These are phyloP conservation scores for Rhinichthys klamathensis DNA, from an alignment of 2,113 vertebrate genomes.

Conservation along the genomic window DNA sequence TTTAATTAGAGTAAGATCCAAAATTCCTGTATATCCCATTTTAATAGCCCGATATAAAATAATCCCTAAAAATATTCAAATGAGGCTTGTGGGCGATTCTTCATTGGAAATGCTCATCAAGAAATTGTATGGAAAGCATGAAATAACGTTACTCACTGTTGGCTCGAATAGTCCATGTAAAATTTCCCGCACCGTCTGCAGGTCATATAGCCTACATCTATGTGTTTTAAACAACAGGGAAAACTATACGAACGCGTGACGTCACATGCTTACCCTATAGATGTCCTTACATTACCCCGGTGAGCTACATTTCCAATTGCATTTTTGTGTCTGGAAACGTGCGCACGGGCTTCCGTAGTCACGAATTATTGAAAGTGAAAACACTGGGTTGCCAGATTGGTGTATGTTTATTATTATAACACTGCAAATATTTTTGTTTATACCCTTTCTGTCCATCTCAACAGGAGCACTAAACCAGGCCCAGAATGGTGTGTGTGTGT, in stretches of 20 bases:
- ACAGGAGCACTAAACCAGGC: neutral
- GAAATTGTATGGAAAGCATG: neutral
- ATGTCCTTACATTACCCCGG: conserved; percentile 56
- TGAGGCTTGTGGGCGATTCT: neutral
- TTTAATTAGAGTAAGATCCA: neutral
- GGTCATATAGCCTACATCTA: neutral
- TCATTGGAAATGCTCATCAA: neutral
- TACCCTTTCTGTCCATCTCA: neutral
- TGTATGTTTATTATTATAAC: neutral
- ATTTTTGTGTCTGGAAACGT: conserved; percentile 36
- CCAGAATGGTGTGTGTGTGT: too few relatives aligned
- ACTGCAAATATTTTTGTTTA: neutral
- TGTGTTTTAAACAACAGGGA: neutral
- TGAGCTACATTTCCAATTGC: conserved; percentile 33
- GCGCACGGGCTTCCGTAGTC: conserved; percentile 48
- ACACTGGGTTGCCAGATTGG: conserved; percentile 44
- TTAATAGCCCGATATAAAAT: neutral
- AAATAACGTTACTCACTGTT: conserved; percentile 35
- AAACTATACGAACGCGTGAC: conserved; percentile 11
- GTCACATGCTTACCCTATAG: conserved; percentile 40
- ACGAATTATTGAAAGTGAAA: conserved; percentile 17
- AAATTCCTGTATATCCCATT: neutral
- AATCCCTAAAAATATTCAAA: neutral
- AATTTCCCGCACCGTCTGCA: neutral
- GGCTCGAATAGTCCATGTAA: conserved; percentile 12